These are phyloP conservation scores for Electrona antarctica DNA, from an alignment of 2,113 vertebrate genomes.

Conservation along the genomic window DNA sequence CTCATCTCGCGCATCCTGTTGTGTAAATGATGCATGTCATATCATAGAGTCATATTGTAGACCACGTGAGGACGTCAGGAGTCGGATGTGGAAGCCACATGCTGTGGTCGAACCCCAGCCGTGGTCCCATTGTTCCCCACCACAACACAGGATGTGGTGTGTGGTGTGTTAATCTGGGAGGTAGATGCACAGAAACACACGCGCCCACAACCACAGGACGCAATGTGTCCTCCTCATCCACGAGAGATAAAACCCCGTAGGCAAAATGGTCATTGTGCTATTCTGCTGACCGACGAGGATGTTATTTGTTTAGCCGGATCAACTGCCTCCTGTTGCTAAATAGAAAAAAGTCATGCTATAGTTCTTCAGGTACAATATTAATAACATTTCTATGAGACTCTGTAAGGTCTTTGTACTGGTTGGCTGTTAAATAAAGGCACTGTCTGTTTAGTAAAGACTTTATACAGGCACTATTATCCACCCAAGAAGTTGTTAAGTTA, in stretches of 20 bases:
- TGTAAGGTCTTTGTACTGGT: slow-evolving; percentile 14
- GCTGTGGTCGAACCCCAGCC: slow-evolving; percentile 51
- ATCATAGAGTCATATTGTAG: slow-evolving; percentile 23
- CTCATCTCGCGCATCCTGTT: no score
- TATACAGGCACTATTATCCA: slow-evolving; percentile 6
- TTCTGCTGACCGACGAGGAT: slow-evolving; percentile 49
- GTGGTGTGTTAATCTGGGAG: slow-evolving; percentile 60
- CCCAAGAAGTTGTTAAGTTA: slow-evolving; percentile 26
- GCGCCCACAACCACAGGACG: slow-evolving; percentile 43
- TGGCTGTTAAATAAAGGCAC: slow-evolving; percentile 27
- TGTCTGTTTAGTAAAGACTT: slow-evolving; percentile 35
- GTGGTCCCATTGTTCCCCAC: slow-evolving; percentile 56
- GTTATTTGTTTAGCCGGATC: slow-evolving; percentile 67
- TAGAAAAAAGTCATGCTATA: slow-evolving; percentile 35
- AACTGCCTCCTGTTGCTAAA: slow-evolving; percentile 48
- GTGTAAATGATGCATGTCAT: neutral
- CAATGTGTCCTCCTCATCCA: slow-evolving; percentile 65
- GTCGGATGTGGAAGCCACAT: slow-evolving; percentile 58
- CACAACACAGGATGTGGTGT: slow-evolving; percentile 75
- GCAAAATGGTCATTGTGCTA: slow-evolving; percentile 56
- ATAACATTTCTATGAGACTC: neutral
- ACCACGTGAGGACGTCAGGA: slow-evolving; percentile 33
- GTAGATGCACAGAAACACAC: slow-evolving; percentile 34
- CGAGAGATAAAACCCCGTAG: slow-evolving; percentile 67
- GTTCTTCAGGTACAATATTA: slow-evolving; percentile 35